These are phyloP conservation scores for Onychomys arenicola DNA, from an alignment of 2,797 vertebrate species.

Conservation along the genomic window DNA sequence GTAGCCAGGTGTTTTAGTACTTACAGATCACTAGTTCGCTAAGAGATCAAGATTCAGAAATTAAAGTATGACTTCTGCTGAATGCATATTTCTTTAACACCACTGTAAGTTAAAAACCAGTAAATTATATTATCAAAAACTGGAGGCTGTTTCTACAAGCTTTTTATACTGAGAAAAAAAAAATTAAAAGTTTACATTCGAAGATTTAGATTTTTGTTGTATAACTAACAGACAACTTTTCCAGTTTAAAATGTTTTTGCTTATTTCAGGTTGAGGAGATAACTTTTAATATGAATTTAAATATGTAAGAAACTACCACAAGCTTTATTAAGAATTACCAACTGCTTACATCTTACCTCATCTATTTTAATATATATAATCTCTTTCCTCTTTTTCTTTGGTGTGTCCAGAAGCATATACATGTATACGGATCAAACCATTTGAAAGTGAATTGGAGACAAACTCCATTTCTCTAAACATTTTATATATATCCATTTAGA, in stretches of 20 bases:
- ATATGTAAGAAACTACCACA: slow-evolving; percentile 22
- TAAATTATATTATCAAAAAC: neutral
- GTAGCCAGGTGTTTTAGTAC: neutral
- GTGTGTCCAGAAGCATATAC: neutral
- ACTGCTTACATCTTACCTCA: neutral
- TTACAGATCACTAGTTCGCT: neutral
- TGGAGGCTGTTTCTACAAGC: neutral
- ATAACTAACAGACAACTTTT: slow-evolving; percentile 2
- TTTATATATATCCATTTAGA: neutral
- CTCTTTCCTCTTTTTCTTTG: neutral
- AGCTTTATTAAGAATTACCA: slow-evolving; percentile 17
- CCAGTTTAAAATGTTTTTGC: neutral
- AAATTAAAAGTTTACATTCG: slow-evolving; percentile 2
- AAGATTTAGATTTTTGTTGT: slow-evolving; percentile 38
- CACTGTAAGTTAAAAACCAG: neutral
- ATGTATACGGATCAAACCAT: neutral
- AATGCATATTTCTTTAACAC: neutral
- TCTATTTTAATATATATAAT: neutral
- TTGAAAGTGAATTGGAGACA: neutral
- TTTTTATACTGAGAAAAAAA: slow-evolving; percentile 44
- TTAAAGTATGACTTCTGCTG: neutral
- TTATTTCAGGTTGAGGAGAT: neutral
- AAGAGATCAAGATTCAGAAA: neutral
- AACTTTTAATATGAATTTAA: slow-evolving; percentile 28
- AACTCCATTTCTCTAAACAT: neutral